phyloP scores from a whole-genome alignment of 1,140 invertebrate species.

The Heliconius hermathena region DNA sequence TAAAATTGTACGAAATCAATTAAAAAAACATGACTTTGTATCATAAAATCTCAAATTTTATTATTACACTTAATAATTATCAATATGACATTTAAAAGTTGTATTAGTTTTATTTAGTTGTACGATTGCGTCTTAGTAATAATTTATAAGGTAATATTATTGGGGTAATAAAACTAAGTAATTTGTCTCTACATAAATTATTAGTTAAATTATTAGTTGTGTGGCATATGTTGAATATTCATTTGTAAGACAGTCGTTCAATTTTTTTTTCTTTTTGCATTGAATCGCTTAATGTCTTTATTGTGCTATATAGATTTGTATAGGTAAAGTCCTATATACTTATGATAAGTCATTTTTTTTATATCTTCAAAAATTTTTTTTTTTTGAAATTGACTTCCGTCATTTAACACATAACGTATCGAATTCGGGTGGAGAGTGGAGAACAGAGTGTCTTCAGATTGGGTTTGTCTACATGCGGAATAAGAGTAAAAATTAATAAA shows the following conservation, averaged over 20 bases:
- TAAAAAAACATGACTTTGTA: neutral
- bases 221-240: neutral
- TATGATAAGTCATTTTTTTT: too few relatives aligned
- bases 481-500: too few relatives aligned
- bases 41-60: neutral
- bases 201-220: neutral
- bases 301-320: too few relatives aligned
- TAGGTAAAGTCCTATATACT: too few relatives aligned
- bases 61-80: neutral
- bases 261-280: too few relatives aligned
- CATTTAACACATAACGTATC: too few relatives aligned
- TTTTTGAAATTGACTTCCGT: too few relatives aligned
- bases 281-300: too few relatives aligned
- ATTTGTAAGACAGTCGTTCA: neutral
- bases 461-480: too few relatives aligned
- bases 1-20: neutral
- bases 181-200: slow-evolving; percentile 2
- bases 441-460: too few relatives aligned
- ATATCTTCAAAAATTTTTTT: too few relatives aligned
- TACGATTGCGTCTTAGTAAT: neutral
- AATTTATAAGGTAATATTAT: slow-evolving; percentile 13
- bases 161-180: slow-evolving; percentile 2
- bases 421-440: too few relatives aligned
- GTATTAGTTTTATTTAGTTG: neutral
- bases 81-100: slow-evolving; percentile 1